Evolutionary conservation across 1,140 invertebrate species (phyloP).

Genomic region (Bombus fervidus): DNA sequence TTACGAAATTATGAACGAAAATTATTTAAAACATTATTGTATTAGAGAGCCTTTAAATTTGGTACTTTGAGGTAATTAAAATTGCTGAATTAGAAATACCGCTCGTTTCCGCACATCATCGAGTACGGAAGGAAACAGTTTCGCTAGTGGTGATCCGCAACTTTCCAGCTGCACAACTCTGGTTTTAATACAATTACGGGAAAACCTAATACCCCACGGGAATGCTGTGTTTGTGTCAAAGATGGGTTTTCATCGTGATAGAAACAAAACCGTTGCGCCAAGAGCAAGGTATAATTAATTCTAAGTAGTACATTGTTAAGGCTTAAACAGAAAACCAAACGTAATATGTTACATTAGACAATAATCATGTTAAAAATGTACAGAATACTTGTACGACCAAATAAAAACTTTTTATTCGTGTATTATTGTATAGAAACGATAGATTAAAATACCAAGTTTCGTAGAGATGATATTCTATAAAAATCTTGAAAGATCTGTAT

Average conservation of each 20-base stretch:
- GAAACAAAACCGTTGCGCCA: constrained; percentile 44
- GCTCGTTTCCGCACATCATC: constrained; percentile 51
- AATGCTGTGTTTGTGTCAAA: constrained; percentile 52
- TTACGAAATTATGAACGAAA: too few species aligned
- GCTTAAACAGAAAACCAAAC: background rate
- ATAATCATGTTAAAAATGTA: background rate
- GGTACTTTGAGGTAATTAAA: background rate
- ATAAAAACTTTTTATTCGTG: too few species aligned
- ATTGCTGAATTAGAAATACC: background rate
- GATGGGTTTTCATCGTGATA: constrained; percentile 36
- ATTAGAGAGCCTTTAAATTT: background rate
- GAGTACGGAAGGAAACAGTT: constrained; percentile 47
- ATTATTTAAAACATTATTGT: background rate
- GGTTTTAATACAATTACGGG: constrained; percentile 70
- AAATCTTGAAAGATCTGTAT: too few species aligned
- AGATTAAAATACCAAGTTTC: too few species aligned
- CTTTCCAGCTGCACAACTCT: constrained; percentile 62
- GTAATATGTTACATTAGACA: background rate
- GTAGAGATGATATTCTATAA: too few species aligned
- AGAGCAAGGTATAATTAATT: constrained; percentile 33
- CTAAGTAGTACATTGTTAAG: constrained; percentile 14
- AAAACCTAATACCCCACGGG: constrained; percentile 66
- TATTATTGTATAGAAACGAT: too few species aligned
- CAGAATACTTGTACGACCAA: too few species aligned
- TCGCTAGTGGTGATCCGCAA: constrained; percentile 55